Evolutionary conservation across 2,113 vertebrate species (phyloP).

Genomic region (Odocoileus virginianus): DNA sequence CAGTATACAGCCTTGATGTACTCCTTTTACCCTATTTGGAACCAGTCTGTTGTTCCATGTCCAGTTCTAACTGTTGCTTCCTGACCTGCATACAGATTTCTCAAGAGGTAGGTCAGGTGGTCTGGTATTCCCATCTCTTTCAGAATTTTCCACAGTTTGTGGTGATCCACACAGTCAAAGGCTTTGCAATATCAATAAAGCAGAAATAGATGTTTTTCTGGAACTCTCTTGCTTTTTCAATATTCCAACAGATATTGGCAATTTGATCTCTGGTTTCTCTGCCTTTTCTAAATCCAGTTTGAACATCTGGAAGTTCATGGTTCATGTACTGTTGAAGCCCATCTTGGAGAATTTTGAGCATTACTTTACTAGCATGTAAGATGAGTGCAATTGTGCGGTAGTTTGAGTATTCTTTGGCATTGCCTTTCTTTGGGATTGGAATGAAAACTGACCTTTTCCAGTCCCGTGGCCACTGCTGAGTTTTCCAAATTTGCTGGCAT

Average conservation of each 20-base stretch:
- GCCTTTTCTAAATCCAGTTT: background rate
- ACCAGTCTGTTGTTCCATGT: background rate
- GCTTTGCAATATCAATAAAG: background rate
- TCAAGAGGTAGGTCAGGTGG: background rate
- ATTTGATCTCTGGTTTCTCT: background rate
- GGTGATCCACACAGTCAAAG: background rate
- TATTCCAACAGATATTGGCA: accelerated
- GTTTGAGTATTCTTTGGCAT: background rate
- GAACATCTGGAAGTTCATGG: background rate
- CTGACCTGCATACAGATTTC: background rate
- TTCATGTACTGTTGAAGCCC: background rate
- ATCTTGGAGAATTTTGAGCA: background rate
- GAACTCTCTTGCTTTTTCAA: background rate
- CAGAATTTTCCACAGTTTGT: background rate
- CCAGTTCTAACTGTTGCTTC: background rate
- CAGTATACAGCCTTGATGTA: background rate
- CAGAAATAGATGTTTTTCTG: background rate
- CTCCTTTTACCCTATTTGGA: background rate
- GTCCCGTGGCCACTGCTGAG: background rate
- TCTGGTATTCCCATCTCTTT: background rate
- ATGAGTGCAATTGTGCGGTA: background rate
- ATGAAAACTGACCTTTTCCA: background rate
- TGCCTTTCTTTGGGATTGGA: background rate
- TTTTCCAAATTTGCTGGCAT: background rate
- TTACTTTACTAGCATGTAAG: background rate